Evolutionary conservation across 2,797 vertebrate species (phyloP), one percentile per base, ranked within the genome.

Genomic region (Helarctos malayanus): DNA sequence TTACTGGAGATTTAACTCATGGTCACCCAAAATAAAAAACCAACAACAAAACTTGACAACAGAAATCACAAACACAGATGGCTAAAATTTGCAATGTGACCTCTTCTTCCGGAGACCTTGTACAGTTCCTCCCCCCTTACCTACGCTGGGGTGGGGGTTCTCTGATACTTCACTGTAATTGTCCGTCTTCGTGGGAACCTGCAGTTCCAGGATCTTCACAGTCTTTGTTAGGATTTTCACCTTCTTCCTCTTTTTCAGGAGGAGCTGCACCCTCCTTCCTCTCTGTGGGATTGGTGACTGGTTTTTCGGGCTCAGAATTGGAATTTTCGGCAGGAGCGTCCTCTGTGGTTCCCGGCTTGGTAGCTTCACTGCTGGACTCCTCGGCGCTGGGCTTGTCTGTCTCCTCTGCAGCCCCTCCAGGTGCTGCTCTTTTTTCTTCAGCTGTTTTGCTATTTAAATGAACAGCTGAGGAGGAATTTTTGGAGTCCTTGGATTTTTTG

Each of bases 401-500:
- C 68, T 98, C 98, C 87, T 98, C 98, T 15, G 21, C 88, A 0
- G 61, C 71, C 92, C 98, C 98, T 38, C 56, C 5, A 16, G 96
- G 88, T 83, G 97, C 90, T 25, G 5, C 92, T 41, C 87, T 98
- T 79, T 97, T 98, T 84, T 98, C 98, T 97, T 98, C 99, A 5
- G 81, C 80, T 87, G 92, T 47, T 98, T 98, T 98, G 98, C 91
- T 91, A 93, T 76, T 97, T 94, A 97, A 93, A 45, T 89, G 98
- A 94, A 84, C 97, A 21, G 96, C 86, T 32, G 92, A 52, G 0
- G 29, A 95, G 35, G 90, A 25, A 91, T 52, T 98, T 97, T 99
- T 99, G 88, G 95, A 91, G 86, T 99, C 99, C 97, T 98, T 99
- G 54, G 80, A 73, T 97, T 99, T 99, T 97, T 98, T 99, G 96